phyloP scores from a whole-genome alignment of 2,113 vertebrate species.

The Nesogale talazaci region DNA sequence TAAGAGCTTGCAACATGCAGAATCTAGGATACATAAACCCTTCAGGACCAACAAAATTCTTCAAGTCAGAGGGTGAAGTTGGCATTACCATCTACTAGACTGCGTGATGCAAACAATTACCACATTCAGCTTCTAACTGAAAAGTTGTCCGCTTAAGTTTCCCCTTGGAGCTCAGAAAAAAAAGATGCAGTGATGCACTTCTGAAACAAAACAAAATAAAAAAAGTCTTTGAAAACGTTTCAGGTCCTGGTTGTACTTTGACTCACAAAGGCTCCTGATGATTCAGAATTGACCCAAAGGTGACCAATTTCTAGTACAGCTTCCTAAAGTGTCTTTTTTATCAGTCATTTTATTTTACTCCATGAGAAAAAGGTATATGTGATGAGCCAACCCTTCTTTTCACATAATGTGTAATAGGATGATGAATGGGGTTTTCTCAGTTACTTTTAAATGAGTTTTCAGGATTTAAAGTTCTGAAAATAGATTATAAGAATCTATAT shows the following conservation, averaged over 20 bases:
- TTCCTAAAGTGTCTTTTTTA: neutral
- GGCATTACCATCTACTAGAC: neutral
- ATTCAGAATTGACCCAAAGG: neutral
- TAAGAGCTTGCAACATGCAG: no score
- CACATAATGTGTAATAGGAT: neutral
- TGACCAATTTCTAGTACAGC: neutral
- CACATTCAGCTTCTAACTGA: neutral
- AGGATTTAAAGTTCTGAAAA: constrained; percentile 15
- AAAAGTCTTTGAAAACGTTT: neutral
- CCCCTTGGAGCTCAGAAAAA: neutral
- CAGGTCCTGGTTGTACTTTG: neutral
- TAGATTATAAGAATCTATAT: neutral
- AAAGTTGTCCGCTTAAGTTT: neutral
- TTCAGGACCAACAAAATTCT: neutral
- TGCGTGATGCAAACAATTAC: neutral
- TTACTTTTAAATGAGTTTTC: neutral
- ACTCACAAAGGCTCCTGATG: neutral
- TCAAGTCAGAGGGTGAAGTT: neutral
- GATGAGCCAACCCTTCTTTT: neutral
- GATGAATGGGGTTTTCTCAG: neutral
- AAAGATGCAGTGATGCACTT: neutral
- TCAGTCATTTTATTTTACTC: neutral
- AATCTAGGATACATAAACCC: no score
- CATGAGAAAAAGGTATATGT: neutral
- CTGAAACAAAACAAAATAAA: neutral